Evolutionary conservation across 1,140 invertebrate species (phyloP).

Genomic region (Eumaeus atala): DNA sequence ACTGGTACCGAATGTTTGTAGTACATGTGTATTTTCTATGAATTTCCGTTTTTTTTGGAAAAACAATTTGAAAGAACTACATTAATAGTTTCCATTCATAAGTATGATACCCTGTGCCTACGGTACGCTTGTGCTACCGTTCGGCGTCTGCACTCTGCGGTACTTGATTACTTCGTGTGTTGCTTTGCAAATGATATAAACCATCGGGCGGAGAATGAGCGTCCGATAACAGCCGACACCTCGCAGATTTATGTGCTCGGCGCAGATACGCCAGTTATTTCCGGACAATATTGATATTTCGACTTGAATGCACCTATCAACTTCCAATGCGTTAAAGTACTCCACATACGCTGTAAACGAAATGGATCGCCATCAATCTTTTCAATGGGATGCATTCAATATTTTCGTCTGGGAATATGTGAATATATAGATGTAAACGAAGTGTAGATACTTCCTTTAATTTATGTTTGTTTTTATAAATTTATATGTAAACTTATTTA

Average conservation of each 20-base stretch:
- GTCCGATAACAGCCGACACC: conserved; percentile 61
- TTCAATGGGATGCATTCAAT: conserved; percentile 31
- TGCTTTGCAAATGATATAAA: conserved; percentile 69
- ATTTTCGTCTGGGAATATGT: conserved; percentile 10
- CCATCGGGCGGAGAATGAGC: conserved; percentile 59
- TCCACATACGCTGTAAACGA: conserved; percentile 47
- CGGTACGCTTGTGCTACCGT: too few species aligned
- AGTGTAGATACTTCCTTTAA: too few species aligned
- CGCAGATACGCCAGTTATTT: conserved; percentile 57
- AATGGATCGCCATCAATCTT: conserved; percentile 40
- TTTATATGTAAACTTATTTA: too few species aligned
- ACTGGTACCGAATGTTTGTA: too few species aligned
- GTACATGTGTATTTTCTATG: too few species aligned
- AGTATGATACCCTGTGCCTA: too few species aligned
- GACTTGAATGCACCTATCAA: conserved; percentile 57
- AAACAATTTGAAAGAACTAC: too few species aligned
- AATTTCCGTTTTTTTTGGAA: too few species aligned
- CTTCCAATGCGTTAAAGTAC: conserved; percentile 60
- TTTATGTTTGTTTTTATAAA: too few species aligned
- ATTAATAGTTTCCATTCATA: too few species aligned
- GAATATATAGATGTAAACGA: too few species aligned
- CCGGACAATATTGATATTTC: conserved; percentile 64
- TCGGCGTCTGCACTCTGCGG: neutral
- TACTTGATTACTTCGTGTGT: conserved; percentile 53
- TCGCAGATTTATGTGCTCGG: conserved; percentile 58